These are phyloP conservation scores for Ostrea edulis DNA, from an alignment of 1,140 invertebrate species.

Conservation along the genomic window DNA sequence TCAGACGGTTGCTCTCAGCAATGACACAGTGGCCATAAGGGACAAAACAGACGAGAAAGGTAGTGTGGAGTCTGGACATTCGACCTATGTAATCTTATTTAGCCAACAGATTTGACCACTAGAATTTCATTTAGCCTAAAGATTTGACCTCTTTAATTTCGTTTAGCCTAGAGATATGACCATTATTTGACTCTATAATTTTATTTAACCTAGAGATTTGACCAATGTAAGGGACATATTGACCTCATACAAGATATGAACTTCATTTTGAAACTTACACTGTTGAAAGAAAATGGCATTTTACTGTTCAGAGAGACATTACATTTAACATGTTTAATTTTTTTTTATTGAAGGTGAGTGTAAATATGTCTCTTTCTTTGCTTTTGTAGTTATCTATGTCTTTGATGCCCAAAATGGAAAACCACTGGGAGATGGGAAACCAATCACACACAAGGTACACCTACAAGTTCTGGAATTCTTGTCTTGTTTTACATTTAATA, in stretches of 20 bases:
- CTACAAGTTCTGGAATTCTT: neutral
- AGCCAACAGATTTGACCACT: neutral
- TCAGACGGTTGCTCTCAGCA: conserved; percentile 87
- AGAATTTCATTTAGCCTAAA: no score
- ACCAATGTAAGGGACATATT: no score
- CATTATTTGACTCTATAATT: no score
- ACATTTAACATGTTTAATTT: no score
- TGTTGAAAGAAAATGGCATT: no score
- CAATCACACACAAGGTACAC: conserved; percentile 81
- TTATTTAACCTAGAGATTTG: no score
- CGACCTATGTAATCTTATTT: neutral
- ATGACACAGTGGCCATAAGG: conserved; percentile 90
- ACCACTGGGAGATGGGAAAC: conserved; percentile 85
- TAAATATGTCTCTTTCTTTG: conserved; percentile 58
- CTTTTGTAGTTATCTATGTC: conserved; percentile 88
- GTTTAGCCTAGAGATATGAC: no score
- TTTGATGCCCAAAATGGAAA: conserved; percentile 89
- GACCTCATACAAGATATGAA: no score
- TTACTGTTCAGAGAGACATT: no score
- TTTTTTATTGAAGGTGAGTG: neutral
- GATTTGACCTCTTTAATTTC: no score
- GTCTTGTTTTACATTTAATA: neutral
- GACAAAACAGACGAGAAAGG: conserved; percentile 90
- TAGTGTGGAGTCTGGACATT: conserved; percentile 73
- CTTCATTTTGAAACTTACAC: no score